These are phyloP conservation scores for Acanthosepion lycidas DNA, from an alignment of 2,888 invertebrate species.

Conservation along the genomic window DNA sequence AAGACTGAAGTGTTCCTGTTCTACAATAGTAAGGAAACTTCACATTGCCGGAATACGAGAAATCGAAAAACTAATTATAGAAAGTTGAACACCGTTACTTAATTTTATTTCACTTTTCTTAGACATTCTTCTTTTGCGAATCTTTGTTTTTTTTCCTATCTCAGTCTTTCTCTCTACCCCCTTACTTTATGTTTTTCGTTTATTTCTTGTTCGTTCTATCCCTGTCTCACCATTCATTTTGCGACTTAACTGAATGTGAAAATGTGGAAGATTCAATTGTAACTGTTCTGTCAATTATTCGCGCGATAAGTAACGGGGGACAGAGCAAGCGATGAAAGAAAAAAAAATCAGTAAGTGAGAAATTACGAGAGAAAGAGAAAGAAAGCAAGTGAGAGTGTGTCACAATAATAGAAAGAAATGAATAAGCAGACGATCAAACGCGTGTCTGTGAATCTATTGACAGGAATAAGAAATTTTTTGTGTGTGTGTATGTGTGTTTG, in stretches of 20 bases:
- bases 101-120: not conserved
- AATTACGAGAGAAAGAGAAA: too few relatives aligned
- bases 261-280: not conserved
- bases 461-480: not conserved
- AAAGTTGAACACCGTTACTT: not conserved
- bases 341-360: not conserved
- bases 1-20: not conserved
- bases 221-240: not conserved
- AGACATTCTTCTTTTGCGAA: not conserved
- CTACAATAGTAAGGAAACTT: not conserved
- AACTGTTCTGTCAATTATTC: not conserved
- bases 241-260: slow-evolving; percentile 33
- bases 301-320: not conserved
- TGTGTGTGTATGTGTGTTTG: too few relatives aligned
- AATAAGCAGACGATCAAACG: not conserved
- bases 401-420: not conserved
- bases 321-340: not conserved
- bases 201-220: not conserved
- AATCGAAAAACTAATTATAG: not conserved
- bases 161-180: not conserved
- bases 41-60: not conserved
- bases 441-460: not conserved
- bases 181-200: too few relatives aligned
- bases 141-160: not conserved
- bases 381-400: too few relatives aligned